Conservation (phyloP, 2,113 vertebrate species). For the Cranoglanis bouderius region DNA sequence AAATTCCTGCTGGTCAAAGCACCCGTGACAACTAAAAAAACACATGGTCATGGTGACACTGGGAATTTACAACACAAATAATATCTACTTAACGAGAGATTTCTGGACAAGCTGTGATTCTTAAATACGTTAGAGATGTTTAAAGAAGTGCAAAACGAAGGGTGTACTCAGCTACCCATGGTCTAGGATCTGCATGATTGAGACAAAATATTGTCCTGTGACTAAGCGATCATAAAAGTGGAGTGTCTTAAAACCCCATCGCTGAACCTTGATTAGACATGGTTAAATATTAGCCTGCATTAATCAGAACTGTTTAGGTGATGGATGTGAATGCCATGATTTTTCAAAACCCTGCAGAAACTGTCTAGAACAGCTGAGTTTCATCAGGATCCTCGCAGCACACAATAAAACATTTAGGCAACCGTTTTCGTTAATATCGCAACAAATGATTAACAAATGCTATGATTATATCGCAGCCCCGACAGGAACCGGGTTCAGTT, state of each 20-base stretch:
- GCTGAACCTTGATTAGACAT: background rate
- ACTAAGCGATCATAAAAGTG: background rate
- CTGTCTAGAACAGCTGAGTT: background rate
- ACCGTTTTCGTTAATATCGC: background rate
- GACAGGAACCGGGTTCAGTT: slow-evolving; percentile 65
- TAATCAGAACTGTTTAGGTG: background rate
- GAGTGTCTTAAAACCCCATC: background rate
- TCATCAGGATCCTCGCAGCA: background rate
- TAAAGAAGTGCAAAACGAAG: background rate
- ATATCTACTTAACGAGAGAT: background rate
- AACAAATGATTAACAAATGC: background rate
- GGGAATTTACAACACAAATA: background rate
- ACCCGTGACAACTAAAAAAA: background rate
- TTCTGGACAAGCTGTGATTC: background rate
- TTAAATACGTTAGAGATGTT: background rate
- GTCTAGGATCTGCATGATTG: background rate
- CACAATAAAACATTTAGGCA: background rate
- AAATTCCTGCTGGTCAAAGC: background rate
- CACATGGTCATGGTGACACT: background rate
- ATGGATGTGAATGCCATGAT: background rate
- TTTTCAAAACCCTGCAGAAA: background rate
- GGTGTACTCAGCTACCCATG: background rate
- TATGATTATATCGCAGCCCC: background rate
- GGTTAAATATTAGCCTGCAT: background rate
- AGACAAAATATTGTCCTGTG: background rate